Percentiles rank a stretch among this genome's conserved stretches.
Evolutionary conservation across 2,113 vertebrate genomes (phyloP).

Genomic region (Eptesicus fuscus): DNA sequence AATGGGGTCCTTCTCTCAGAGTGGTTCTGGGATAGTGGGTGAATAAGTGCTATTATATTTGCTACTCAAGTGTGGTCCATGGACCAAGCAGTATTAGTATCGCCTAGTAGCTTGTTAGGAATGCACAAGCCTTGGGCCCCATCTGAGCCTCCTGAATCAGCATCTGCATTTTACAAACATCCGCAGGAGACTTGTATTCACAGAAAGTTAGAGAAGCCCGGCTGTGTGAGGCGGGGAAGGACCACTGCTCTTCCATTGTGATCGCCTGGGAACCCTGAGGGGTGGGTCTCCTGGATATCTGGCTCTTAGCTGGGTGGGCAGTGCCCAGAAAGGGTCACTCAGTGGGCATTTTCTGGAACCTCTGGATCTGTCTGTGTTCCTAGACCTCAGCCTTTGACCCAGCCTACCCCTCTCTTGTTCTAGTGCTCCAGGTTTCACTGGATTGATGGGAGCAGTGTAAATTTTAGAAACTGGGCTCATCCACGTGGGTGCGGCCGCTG

Average conservation of each 20-base stretch:
- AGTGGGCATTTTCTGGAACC: not conserved
- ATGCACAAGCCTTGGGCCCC: not conserved
- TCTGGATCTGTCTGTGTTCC: not conserved
- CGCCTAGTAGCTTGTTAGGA: not conserved
- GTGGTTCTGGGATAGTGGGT: too few species aligned
- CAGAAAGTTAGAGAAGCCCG: not conserved
- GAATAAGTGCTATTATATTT: not conserved
- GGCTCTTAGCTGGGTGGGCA: not conserved
- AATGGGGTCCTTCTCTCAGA: not conserved
- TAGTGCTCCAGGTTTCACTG: rapidly evolving
- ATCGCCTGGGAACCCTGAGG: not conserved
- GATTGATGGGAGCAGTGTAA: not conserved
- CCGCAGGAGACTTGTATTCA: not conserved
- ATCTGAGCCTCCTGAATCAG: too few species aligned
- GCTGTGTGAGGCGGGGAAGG: not conserved
- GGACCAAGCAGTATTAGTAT: not conserved
- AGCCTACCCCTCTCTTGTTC: not conserved
- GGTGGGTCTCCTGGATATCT: not conserved
- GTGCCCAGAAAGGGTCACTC: not conserved
- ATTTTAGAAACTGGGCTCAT: constrained; percentile 38
- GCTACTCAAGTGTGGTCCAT: not conserved
- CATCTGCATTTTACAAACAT: not conserved
- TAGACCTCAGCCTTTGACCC: not conserved
- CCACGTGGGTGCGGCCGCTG: rapidly evolving
- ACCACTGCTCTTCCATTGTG: too few species aligned